Base-by-base conservation (phyloP, 2,888 invertebrate genomes). In the Amiota mariae region DNA sequence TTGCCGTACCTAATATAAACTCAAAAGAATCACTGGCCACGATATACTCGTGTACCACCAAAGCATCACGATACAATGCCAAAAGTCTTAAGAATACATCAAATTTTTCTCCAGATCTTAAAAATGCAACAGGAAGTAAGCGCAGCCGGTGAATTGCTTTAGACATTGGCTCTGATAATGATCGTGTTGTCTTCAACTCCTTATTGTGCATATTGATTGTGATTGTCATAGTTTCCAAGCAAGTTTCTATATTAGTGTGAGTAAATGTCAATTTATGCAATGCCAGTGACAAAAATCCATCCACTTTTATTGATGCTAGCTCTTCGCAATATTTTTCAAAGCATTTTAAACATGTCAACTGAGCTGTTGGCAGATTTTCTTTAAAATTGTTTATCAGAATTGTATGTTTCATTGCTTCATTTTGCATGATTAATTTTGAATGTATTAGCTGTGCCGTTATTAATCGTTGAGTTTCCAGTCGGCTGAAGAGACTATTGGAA, bases 401-500 rank as follows among this genome's bases (percentile, higher is more conserved):
- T 36, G 36, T 36, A 6, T 36, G 36, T 36, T 36, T 36, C 1
- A 36, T 36, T 36, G 36, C 6, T 36, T 36, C 36, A 36, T 36
- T 36, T 36, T 36, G 36, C 36, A 36, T 24, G 24, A 24, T 36
- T 1, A 0, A 11, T 48, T n/a, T 66, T 47, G 8, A 15, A 2
- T 47, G 72, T 24, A 89, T 72, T 76, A 85, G 76, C 8, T 74
- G 20, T 57, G 18, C 73, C 4, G 74, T 80, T 72, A 80, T 85
- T 8, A 74, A 51, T 49, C 79, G 79, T 77, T 89, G 90, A 49
- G 88, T 54, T 20, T 86, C 80, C 49, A 90, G 71, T 0, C 87
- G 84, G 77, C 89, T 87, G 46, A 88, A 77, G 2, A 87, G 85
- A 64, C 80, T 81, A 15, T 89, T 89, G 63, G 88, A 88, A 8